Evolutionary conservation across 2,113 vertebrate genomes (phyloP), one percentile per base, ranked within the genome.

Genomic region (Phaethon lepturus): DNA sequence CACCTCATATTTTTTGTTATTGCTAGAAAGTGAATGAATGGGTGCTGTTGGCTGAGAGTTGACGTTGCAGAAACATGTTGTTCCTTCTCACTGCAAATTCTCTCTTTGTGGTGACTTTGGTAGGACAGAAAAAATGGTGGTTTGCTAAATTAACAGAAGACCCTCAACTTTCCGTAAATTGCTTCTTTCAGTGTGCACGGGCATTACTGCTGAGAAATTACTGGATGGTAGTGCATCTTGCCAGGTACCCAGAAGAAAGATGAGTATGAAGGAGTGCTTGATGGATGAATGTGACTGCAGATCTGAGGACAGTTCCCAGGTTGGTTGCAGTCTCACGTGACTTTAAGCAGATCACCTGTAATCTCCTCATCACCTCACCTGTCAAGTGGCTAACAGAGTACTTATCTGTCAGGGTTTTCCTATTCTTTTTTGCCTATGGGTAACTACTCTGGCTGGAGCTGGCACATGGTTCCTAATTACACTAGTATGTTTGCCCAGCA

Each of bases 31-130:
- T 72, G 67, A 89, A 95, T 47, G 33, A 90, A 38, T 49, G 63
- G 88, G 50, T 97, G 44, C 58, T 97, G 68, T 89, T 96, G 86
- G 69, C 86, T 64, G 81, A 72, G 71, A 79, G 71, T 56, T 73
- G 86, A 96, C 14, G 17, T 59, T 96, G 60, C 94, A 89, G 93
- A 77, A 95, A 92, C 24, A 38, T 26, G 5, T 63, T 1, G 4
- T 87, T 95, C 69, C 66, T 92, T 92, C 78, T 91, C 69, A 29
- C 63, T 86, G 42, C 78, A 50, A 71, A 71, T 82, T 58, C 33
- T 95, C 58, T 66, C 56, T 67, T 88, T 94, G 72, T 7, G 1
- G 23, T 68, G 90, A 59, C 56, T 87, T 94, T 86, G 67, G 56
- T 20, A 44, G 90, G 63, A 68, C 9, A 75, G 35, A 33, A 74